Percentiles rank a stretch among this genome's conserved stretches.
Evolutionary conservation across 2,113 vertebrate species (phyloP).

Genomic region (Paratilapia polleni): DNA sequence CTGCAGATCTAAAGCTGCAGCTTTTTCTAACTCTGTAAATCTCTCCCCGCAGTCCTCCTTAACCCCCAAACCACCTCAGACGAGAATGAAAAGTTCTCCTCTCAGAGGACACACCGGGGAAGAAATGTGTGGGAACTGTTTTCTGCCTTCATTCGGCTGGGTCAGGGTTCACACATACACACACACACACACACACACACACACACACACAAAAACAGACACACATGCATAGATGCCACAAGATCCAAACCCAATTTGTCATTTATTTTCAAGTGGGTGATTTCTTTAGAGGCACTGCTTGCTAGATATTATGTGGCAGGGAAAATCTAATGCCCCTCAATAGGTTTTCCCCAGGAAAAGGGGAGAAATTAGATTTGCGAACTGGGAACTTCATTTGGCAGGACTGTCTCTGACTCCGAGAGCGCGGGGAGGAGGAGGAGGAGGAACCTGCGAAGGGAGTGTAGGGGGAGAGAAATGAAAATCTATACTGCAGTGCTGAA

Average conservation of each 20-base stretch:
- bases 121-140: conserved; percentile 50
- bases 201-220: neutral
- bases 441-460: conserved; percentile 25
- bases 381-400: conserved; percentile 94
- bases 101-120: neutral
- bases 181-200: conserved; percentile 59
- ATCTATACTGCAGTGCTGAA: conserved; percentile 86
- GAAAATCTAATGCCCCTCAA: conserved; percentile 97
- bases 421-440: conserved; percentile 69
- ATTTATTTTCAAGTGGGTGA: conserved; percentile 90
- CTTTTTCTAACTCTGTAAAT: conserved; percentile 26
- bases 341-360: conserved; percentile 86
- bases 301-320: conserved; percentile 94
- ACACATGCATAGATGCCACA: conserved; percentile 72
- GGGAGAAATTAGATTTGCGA: conserved; percentile 90
- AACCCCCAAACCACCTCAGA: conserved; percentile 40
- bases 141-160: conserved; percentile 4
- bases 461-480: conserved; percentile 75
- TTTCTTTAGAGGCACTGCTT: conserved; percentile 93
- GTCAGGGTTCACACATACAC: conserved; percentile 20
- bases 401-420: conserved; percentile 80
- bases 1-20: neutral
- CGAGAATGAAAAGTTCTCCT: conserved; percentile 43
- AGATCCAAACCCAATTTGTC: conserved; percentile 93
- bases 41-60: conserved; percentile 37